Percentiles rank a stretch among this genome's conserved stretches.
phyloP scores from a whole-genome alignment of 2,888 invertebrate genomes.

The Sarcophaga subvicina region DNA sequence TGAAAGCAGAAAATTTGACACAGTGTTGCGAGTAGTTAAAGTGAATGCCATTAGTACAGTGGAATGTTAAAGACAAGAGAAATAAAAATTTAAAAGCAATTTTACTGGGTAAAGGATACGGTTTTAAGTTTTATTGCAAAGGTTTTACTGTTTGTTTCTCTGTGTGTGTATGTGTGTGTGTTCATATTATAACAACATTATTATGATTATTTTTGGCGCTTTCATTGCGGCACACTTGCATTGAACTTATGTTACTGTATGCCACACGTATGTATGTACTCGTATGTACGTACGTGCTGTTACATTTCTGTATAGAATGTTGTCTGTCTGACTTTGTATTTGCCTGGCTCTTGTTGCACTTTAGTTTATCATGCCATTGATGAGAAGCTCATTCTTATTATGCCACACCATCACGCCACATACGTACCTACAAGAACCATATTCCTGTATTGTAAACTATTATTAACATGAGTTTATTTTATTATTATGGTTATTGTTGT shows the following conservation, averaged over 20 bases:
- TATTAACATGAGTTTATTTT: slow-evolving; percentile 51
- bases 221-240: slow-evolving; percentile 31
- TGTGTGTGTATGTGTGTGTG: not conserved
- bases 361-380: slow-evolving; percentile 16
- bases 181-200: slow-evolving; percentile 8
- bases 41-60: too few species aligned
- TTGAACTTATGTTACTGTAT: slow-evolving; percentile 13
- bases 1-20: not conserved
- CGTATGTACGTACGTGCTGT: too few species aligned
- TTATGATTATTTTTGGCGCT: slow-evolving; percentile 56
- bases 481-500: not conserved
- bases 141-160: slow-evolving; percentile 10
- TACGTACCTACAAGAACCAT: not conserved
- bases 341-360: not conserved
- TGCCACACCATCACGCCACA: not conserved
- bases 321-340: slow-evolving; percentile 9
- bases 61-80: too few species aligned
- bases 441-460: slow-evolving; percentile 4
- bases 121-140: not conserved
- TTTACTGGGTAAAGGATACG: too few species aligned
- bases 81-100: too few species aligned
- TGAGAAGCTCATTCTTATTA: slow-evolving; percentile 51
- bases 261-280: not conserved
- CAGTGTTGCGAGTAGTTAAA: not conserved
- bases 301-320: too few species aligned